Evolutionary conservation across 2,888 invertebrate genomes (phyloP).

Genomic region (Drosophila anomalipes): DNA sequence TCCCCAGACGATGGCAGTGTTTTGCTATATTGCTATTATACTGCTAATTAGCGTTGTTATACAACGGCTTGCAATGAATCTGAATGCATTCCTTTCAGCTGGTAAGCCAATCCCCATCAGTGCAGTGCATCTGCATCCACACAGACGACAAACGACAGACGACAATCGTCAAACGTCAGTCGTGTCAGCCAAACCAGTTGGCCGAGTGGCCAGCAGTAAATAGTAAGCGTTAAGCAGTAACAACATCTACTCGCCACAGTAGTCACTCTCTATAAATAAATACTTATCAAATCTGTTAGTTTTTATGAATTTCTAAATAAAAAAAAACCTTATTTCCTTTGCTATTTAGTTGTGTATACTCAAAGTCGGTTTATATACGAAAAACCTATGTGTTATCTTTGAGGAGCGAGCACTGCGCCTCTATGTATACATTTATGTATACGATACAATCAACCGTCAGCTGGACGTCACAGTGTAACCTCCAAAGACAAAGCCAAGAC

Average conservation of each 20-base stretch:
- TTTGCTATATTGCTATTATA: constrained; percentile 13
- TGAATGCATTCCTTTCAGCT: constrained; percentile 60
- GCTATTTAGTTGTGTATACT: not conserved
- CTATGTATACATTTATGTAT: not conserved
- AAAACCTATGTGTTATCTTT: not conserved
- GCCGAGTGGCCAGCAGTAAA: constrained; percentile 36
- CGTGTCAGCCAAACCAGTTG: constrained; percentile 53
- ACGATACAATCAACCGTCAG: constrained; percentile 23
- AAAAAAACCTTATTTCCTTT: not conserved
- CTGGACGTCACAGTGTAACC: constrained; percentile 36
- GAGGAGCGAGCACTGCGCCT: not conserved
- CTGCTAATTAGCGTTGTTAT: constrained; percentile 63
- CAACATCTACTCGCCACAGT: constrained; percentile 1
- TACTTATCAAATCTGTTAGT: not conserved
- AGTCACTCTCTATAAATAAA: not conserved
- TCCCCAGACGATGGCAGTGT: constrained; percentile 24
- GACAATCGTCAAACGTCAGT: constrained; percentile 10
- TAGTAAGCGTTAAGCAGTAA: constrained; percentile 18
- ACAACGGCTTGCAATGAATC: constrained; percentile 48
- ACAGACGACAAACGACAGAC: constrained; percentile 32
- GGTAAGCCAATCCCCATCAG: constrained; percentile 64
- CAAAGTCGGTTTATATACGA: not conserved
- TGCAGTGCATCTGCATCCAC: constrained; percentile 60
- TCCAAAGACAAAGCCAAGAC: constrained; percentile 46
- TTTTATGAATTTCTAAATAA: not conserved